phyloP scores from a whole-genome alignment of 2,888 invertebrate genomes.

The Tipula confusa region DNA sequence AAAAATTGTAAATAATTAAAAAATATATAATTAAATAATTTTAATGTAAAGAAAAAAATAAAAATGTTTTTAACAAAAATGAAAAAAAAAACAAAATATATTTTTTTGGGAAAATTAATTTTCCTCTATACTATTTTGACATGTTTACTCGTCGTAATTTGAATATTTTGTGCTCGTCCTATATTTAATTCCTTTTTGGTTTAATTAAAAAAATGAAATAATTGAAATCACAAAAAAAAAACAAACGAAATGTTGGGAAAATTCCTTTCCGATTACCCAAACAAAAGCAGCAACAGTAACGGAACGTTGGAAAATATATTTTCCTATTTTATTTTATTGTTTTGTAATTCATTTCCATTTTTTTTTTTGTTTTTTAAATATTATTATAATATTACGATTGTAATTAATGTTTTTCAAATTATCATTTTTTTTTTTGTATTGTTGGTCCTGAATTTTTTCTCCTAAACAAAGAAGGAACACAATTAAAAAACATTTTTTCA shows the following conservation, averaged over 20 bases:
- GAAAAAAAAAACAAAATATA: not conserved
- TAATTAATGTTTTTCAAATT: conserved; percentile 15
- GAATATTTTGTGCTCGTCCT: not conserved
- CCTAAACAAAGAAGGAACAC: not conserved
- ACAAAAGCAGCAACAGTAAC: not conserved
- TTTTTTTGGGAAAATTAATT: not conserved
- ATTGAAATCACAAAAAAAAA: not conserved
- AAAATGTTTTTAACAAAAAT: conserved; percentile 9
- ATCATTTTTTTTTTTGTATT: not conserved
- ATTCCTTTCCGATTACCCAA: not conserved
- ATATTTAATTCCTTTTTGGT: not conserved
- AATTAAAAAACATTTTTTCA: not conserved
- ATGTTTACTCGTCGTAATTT: not conserved
- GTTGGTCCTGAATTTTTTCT: not conserved
- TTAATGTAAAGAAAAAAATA: conserved; percentile 7
- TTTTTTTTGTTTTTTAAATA: not conserved
- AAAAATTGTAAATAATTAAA: not conserved
- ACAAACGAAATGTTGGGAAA: not conserved
- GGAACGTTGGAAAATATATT: not conserved
- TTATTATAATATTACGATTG: not conserved
- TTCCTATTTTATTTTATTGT: not conserved
- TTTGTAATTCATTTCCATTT: not conserved
- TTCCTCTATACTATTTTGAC: not conserved
- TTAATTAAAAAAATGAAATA: conserved; percentile 17
- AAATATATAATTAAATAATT: conserved; percentile 25